Percentiles rank a stretch among this genome's conserved stretches.
Evolutionary conservation across 2,888 invertebrate species (phyloP).

Genomic region (Oscheius onirici): DNA sequence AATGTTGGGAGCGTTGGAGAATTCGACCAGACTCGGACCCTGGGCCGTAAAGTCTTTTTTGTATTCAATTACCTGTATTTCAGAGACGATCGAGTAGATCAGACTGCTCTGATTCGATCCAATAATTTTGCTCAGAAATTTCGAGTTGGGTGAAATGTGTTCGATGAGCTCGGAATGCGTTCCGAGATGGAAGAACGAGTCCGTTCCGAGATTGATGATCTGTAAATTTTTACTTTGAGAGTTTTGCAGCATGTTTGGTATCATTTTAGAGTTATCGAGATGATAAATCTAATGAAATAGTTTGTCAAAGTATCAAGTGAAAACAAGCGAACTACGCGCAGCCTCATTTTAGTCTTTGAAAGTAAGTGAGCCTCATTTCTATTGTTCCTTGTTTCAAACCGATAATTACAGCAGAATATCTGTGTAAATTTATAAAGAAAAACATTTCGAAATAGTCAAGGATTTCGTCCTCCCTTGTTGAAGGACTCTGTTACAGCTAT

Average conservation of each 20-base stretch:
- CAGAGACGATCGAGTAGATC: background rate
- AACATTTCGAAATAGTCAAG: no score
- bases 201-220: constrained; percentile 38
- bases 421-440: no score
- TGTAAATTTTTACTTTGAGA: constrained; percentile 7
- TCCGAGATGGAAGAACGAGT: constrained; percentile 54
- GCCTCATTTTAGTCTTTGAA: no score
- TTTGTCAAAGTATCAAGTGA: no score
- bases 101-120: background rate
- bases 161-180: constrained; percentile 41
- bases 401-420: no score
- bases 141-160: constrained; percentile 32
- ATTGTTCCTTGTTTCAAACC: no score
- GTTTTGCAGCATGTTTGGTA: constrained; percentile 35
- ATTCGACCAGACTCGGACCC: constrained; percentile 25
- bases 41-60: background rate
- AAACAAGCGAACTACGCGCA: no score
- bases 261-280: background rate
- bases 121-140: constrained; percentile 22
- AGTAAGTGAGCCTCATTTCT: no score
- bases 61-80: background rate
- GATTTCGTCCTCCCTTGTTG: no score
- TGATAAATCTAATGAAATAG: background rate
- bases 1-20: background rate
- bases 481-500: no score